Base-by-base conservation (phyloP, 1,140 invertebrate genomes). In the Hylaeus anthracinus region DNA sequence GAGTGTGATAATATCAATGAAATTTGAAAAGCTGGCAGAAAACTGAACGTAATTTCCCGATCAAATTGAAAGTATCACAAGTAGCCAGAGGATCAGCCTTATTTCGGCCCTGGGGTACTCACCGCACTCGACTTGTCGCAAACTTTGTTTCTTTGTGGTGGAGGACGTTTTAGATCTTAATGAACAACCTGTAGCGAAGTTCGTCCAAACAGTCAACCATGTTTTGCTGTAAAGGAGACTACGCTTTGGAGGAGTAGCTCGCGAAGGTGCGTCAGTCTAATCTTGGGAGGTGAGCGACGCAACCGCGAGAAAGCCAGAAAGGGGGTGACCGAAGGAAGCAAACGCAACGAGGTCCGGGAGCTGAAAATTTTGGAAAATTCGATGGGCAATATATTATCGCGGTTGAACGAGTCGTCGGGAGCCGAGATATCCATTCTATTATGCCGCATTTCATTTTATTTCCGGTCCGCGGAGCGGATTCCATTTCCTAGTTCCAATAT, bases 401-500 rank as follows among this genome's bases (percentile, higher is more conserved):
- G 72, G 58, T 53, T 53, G 65, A 72, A 64, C 64, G 77, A 82
- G 51, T 64, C 69, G n/a, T 58, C 66, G 60, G 48, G 43, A 58
- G 70, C 15, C 65, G 75, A 66, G 75, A 66, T 74, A 74, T 71
- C 51, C 73, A 51, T 70, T 85, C 64, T 45, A 61, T 86, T 78
- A 85, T 56, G 56, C 53, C 64, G 73, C 85, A 89, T 77, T 89
- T 88, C 79, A 83, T 89, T 92, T 89, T 85, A 90, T 92, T 90
- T 92, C 90, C 90, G 89, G 86, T 84, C 82, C 81, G 81, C 86
- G 75, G 80, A 85, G 75, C 85, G 26, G 26, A 71, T 82, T 53
- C 87, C 83, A 90, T 92, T 92, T 92, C 89, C 90, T 87, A 56
- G 77, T 83, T 82, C 83, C 86, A 85, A 89, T 89, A 89, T 90